Evolutionary conservation across 1,140 invertebrate genomes (phyloP), one percentile per base, ranked within the genome.

Genomic region (Maconellicoccus hirsutus): DNA sequence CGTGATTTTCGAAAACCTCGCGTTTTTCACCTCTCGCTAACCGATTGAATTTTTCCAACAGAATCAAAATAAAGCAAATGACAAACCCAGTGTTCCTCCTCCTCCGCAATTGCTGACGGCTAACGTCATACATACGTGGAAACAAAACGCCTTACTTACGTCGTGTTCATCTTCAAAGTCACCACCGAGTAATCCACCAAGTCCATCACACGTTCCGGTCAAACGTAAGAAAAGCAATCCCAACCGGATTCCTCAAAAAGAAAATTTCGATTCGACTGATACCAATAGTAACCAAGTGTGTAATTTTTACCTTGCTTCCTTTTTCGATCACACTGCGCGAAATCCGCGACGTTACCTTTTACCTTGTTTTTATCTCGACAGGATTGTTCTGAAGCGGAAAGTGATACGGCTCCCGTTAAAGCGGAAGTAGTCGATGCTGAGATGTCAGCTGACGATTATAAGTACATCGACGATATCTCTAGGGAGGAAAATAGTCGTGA

Each of bases 211-310:
- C 10, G 52, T 72, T 33, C 69, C 74, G 2, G 42, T 69, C 0
- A 76, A 75, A 63, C 59, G 75, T 29, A 73, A 73, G 66, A 76
- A 76, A 73, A 70, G 74, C 10, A 72, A 73, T 10, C 75, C 75
- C 12, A 73, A 74, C 0, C 70, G 74, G 21, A 72, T 76, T 52
- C 52, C 71, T 2, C 23, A 33, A 16, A 59, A 42, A 26, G 59
- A 74, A 12, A 71, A 74, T 29, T 23, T 26, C 25, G 61, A 66
- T 14, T 66, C 10, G 19, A 26, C 22, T 0, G 73, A 74, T 23
- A 70, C 23, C 22, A 70, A 26, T 27, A 74, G 70, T 59, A 69
- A 69, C 59, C 52, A 70, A 39, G 66, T 71, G 3, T 22, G 26
- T 70, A 21, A 4, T 72, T 33, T 3, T 6, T 33, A 7, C 52